Evolutionary conservation across 2,888 invertebrate genomes (phyloP).

Genomic region (Napeogenes sylphis): DNA sequence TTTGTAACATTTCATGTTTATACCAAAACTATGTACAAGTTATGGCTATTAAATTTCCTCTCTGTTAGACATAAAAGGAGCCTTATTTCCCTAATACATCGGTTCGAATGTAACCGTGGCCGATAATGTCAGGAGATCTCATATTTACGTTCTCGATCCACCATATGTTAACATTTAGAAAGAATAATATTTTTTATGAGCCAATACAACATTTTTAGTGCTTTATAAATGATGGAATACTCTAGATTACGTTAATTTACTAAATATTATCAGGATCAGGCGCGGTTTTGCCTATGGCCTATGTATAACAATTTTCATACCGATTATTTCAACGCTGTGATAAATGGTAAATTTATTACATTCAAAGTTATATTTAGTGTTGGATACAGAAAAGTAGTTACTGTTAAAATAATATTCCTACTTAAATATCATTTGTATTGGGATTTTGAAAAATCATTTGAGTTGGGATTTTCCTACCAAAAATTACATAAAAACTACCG

Average conservation of each 20-base stretch:
- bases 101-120: constrained; percentile 41
- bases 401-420: too few species aligned
- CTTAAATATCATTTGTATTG: too few species aligned
- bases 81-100: constrained; percentile 62
- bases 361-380: too few species aligned
- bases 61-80: constrained; percentile 50
- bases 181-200: constrained; percentile 36
- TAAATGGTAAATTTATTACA: too few species aligned
- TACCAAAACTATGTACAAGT: constrained; percentile 35
- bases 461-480: too few species aligned
- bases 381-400: too few species aligned
- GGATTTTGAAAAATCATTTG: too few species aligned
- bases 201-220: constrained; percentile 24
- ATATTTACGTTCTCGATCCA: constrained; percentile 54
- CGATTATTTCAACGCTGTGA: too few species aligned
- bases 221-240: constrained; percentile 9
- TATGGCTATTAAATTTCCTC: constrained; percentile 56
- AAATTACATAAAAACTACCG: too few species aligned
- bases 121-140: constrained; percentile 45
- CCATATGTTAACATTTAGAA: constrained; percentile 39
- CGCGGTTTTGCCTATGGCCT: too few species aligned
- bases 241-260: not conserved
- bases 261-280: not conserved
- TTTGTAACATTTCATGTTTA: constrained; percentile 24
- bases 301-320: too few species aligned